Evolutionary conservation across 2,113 vertebrate species (phyloP).

Genomic region (Gopherus evgoodei): DNA sequence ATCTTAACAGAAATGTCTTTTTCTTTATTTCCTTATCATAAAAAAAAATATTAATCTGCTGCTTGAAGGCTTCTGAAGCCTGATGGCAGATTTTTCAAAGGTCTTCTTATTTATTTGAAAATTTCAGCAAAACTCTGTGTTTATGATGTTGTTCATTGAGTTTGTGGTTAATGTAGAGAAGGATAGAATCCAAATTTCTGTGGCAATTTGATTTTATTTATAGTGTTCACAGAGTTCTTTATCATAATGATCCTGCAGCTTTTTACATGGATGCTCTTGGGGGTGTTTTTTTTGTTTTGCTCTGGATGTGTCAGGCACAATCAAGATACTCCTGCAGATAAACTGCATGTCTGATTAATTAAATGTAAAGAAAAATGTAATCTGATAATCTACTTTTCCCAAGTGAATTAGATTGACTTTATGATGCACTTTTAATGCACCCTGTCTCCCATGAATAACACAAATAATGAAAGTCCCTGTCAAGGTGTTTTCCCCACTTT

Average conservation of each 20-base stretch:
- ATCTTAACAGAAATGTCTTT: constrained; percentile 30
- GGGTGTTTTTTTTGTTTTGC: neutral
- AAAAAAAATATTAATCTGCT: constrained; percentile 50
- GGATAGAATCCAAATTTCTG: constrained; percentile 3
- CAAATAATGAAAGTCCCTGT: neutral
- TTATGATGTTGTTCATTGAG: neutral
- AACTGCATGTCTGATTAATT: neutral
- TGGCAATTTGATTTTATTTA: constrained; percentile 8
- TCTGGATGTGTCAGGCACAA: neutral
- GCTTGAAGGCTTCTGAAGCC: constrained; percentile 34
- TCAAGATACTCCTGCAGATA: constrained; percentile 4
- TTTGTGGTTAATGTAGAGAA: constrained; percentile 1
- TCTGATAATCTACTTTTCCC: neutral
- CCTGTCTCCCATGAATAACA: neutral
- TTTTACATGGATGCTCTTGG: constrained; percentile 23
- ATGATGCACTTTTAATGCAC: neutral
- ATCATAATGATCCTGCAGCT: neutral
- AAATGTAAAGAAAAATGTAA: constrained; percentile 13
- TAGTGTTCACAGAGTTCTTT: neutral
- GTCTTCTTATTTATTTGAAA: constrained; percentile 41
- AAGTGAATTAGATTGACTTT: constrained; percentile 28
- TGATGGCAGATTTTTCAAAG: constrained; percentile 52
- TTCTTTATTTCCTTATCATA: constrained; percentile 52
- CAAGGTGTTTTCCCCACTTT: no score
- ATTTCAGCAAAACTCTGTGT: neutral